These are phyloP conservation scores for Drosophila erecta DNA, from an alignment of 1,140 invertebrate genomes.

Conservation along the genomic window DNA sequence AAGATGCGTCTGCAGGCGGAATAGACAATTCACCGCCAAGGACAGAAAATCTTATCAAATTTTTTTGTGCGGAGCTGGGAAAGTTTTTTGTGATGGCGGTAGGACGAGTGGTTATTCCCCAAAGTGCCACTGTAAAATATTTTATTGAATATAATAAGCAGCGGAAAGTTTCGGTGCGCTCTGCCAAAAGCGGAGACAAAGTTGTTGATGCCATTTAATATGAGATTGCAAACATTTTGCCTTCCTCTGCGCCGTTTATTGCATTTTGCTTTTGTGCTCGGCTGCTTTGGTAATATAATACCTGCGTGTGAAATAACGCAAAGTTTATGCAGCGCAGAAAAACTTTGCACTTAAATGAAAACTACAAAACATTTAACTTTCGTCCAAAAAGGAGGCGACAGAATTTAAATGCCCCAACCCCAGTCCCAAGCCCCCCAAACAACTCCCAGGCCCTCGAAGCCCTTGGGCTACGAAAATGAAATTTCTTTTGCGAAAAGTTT, in stretches of 20 bases:
- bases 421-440: too few species aligned
- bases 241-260: conserved; percentile 50
- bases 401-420: conserved; percentile 74
- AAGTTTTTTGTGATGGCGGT: conserved; percentile 36
- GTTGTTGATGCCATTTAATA: conserved; percentile 78
- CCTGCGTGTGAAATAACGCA: conserved; percentile 80
- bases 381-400: conserved; percentile 37
- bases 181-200: conserved; percentile 67
- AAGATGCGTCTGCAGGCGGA: conserved; percentile 24
- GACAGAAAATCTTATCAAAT: conserved; percentile 55
- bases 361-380: conserved; percentile 79
- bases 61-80: conserved; percentile 46
- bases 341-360: conserved; percentile 79
- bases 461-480: conserved; percentile 68
- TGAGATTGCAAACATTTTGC: conserved; percentile 68
- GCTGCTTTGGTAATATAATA: conserved; percentile 73
- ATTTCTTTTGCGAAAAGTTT: conserved; percentile 67
- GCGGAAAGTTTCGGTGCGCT: conserved; percentile 60
- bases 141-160: conserved; percentile 82
- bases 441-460: conserved; percentile 18
- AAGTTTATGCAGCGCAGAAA: conserved; percentile 73
- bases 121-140: conserved; percentile 79
- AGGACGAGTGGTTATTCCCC: conserved; percentile 31
- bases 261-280: conserved; percentile 65
- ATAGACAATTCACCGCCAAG: conserved; percentile 40